phyloP scores from a whole-genome alignment of 2,113 vertebrate genomes.

The Hydrolagus affinis region DNA sequence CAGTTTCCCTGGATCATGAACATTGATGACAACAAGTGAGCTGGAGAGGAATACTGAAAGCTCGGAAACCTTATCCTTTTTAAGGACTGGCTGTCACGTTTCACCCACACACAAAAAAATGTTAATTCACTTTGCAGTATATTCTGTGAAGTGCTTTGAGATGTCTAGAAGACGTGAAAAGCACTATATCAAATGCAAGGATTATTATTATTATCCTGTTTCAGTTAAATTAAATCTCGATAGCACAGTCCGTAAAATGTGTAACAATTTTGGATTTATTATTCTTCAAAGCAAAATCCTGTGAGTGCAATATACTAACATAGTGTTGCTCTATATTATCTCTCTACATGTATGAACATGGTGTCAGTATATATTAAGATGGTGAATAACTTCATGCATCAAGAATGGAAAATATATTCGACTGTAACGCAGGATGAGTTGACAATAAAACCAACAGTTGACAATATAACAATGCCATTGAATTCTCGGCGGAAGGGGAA shows the following conservation, averaged over 20 bases:
- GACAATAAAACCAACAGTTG: not conserved
- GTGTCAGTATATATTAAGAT: too few species aligned
- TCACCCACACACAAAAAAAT: too few species aligned
- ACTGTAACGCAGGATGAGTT: not conserved
- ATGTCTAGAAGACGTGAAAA: too few species aligned
- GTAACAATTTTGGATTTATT: not conserved
- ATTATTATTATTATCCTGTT: too few species aligned
- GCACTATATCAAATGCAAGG: too few species aligned
- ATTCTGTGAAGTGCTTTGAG: too few species aligned
- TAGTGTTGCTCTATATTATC: too few species aligned
- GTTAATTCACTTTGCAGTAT: too few species aligned
- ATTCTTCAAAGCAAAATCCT: constrained; percentile 4
- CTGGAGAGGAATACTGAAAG: not conserved
- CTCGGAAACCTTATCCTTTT: not conserved
- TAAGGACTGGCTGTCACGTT: not conserved
- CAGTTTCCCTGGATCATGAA: too few species aligned
- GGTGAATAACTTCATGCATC: too few species aligned
- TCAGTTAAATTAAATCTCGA: not conserved
- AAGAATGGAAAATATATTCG: not conserved
- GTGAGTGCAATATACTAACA: not conserved
- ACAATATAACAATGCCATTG: not conserved
- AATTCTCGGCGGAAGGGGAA: not conserved
- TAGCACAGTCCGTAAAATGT: not conserved
- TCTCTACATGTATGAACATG: too few species aligned
- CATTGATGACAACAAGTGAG: too few species aligned